These are phyloP conservation scores for Leptatherina wallacei DNA, from an alignment of 2,797 vertebrate species.

Conservation along the genomic window DNA sequence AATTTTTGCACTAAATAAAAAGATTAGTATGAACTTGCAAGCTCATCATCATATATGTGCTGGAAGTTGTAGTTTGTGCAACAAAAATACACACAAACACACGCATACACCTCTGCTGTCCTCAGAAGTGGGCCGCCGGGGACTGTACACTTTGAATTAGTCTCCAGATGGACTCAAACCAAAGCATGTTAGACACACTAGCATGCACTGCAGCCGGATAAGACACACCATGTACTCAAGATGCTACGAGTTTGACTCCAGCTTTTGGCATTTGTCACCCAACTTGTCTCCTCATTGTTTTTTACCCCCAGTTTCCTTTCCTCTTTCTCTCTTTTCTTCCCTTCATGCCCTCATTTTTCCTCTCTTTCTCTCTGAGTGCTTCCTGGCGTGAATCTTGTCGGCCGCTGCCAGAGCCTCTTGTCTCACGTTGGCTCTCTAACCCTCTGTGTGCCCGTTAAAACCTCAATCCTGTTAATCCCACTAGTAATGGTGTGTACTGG, in stretches of 20 bases:
- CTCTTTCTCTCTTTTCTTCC: slow-evolving; percentile 26
- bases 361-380: slow-evolving; percentile 36
- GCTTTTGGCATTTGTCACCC: slow-evolving; percentile 56
- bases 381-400: slow-evolving; percentile 51
- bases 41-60: not conserved
- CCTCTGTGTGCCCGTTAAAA: slow-evolving; percentile 41
- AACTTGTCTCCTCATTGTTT: slow-evolving; percentile 59
- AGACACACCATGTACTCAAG: slow-evolving; percentile 43
- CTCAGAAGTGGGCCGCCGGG: slow-evolving; percentile 34
- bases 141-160: slow-evolving; percentile 56
- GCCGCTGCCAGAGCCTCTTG: slow-evolving; percentile 69
- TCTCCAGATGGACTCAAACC: slow-evolving; percentile 65
- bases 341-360: slow-evolving; percentile 32
- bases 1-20: not conserved
- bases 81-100: slow-evolving; percentile 6
- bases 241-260: slow-evolving; percentile 55
- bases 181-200: slow-evolving; percentile 73
- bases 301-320: slow-evolving; percentile 18
- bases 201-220: slow-evolving; percentile 38
- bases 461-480: slow-evolving; percentile 73
- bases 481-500: slow-evolving; percentile 77
- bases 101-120: slow-evolving; percentile 18
- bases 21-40: not conserved
- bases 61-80: not conserved
- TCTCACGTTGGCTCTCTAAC: slow-evolving; percentile 58